A percentile compares a stretch with the other conserved stretches of the same genome.
phyloP scores from a whole-genome alignment of 2,888 invertebrate species.

The Gymnocheta viridis region DNA sequence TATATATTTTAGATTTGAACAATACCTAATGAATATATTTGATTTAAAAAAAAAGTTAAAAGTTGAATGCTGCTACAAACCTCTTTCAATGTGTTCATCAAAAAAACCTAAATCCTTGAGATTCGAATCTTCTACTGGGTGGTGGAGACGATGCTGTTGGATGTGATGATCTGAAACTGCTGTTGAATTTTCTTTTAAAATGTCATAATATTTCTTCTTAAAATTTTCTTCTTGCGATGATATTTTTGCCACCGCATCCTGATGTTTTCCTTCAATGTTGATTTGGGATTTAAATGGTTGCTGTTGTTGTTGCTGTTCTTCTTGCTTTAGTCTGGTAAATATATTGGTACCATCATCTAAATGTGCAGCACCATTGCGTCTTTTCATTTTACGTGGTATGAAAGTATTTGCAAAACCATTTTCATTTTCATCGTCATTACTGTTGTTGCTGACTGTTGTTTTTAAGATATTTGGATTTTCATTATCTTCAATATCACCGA shows the following conservation, averaged over 20 bases:
- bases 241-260: conserved; percentile 51
- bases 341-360: conserved; percentile 57
- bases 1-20: too few relatives aligned
- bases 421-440: conserved; percentile 16
- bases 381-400: conserved; percentile 65
- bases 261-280: conserved; percentile 41
- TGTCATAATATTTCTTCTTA: conserved; percentile 64
- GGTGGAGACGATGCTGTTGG: conserved; percentile 34
- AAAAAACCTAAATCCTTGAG: conserved; percentile 41
- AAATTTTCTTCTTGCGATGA: conserved; percentile 61
- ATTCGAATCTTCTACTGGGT: neutral
- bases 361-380: conserved; percentile 61
- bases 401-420: conserved; percentile 48
- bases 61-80: conserved; percentile 42
- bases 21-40: neutral
- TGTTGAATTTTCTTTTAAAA: conserved; percentile 63
- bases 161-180: conserved; percentile 11
- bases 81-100: conserved; percentile 43
- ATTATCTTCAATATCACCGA: conserved; percentile 72
- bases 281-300: conserved; percentile 54
- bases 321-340: conserved; percentile 51
- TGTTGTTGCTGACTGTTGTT: conserved; percentile 38
- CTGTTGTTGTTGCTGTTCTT: conserved; percentile 50
- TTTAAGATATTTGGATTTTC: conserved; percentile 47
- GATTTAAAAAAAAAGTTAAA: neutral